Conservation (phyloP, 1,140 invertebrate species). For the Phymastichus coffea region DNA sequence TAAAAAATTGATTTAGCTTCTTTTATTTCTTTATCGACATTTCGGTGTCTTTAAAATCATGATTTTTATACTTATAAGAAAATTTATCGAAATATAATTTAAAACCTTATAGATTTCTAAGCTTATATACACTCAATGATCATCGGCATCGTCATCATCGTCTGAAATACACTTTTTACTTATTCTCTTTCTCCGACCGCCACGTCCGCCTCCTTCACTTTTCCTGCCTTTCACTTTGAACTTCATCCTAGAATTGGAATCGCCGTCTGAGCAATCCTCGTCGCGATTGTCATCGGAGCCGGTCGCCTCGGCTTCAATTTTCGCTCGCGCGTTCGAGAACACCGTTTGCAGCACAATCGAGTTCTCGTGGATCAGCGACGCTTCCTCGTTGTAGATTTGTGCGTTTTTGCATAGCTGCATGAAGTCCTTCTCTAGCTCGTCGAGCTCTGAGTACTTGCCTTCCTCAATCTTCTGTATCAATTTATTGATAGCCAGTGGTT, state of each 20-base stretch:
- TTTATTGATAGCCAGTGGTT: conserved; percentile 94
- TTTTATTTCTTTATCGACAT: conserved; percentile 33
- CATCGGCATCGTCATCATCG: conserved; percentile 69
- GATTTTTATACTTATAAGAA: conserved; percentile 31
- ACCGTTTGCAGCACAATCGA: conserved; percentile 89
- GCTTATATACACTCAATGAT: conserved; percentile 45
- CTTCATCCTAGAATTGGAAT: conserved; percentile 67
- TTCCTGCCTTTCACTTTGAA: conserved; percentile 61
- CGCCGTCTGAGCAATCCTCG: conserved; percentile 60
- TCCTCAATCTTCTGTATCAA: conserved; percentile 84
- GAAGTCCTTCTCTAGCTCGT: conserved; percentile 91
- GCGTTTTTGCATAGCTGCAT: conserved; percentile 94
- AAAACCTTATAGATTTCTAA: conserved; percentile 32
- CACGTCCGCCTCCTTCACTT: conserved; percentile 44
- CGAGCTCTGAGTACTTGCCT: conserved; percentile 82
- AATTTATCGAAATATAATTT: conserved; percentile 33
- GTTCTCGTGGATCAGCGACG: conserved; percentile 94
- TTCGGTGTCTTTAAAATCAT: conserved; percentile 31
- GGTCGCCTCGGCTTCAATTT: conserved; percentile 67
- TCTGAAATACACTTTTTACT: conserved; percentile 74
- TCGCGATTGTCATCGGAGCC: conserved; percentile 59
- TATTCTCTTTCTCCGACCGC: conserved; percentile 63
- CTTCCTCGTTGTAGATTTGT: conserved; percentile 95
- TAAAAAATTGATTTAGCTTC: conserved; percentile 32
- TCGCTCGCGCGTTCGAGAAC: conserved; percentile 75